Conservation (phyloP, 2,113 vertebrate species). For the Hyperopisus bebe region DNA sequence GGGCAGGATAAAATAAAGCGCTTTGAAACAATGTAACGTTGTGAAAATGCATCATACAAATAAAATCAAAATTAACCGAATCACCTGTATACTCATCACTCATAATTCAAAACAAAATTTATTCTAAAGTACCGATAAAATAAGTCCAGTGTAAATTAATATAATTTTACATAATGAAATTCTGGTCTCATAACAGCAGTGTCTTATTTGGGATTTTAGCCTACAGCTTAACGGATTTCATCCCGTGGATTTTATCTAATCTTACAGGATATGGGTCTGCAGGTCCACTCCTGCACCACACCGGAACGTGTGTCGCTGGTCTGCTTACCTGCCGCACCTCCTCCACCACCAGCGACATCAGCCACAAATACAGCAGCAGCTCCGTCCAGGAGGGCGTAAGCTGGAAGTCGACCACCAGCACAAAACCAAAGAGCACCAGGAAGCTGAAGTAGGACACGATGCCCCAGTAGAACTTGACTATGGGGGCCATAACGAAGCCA, state of each 20-base stretch:
- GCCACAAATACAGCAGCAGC: conserved; percentile 80
- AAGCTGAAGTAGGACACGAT: conserved; percentile 85
- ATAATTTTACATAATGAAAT: not conserved
- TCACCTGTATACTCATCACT: not conserved
- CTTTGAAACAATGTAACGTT: not conserved
- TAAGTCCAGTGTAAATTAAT: not conserved
- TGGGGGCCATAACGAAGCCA: conserved; percentile 68
- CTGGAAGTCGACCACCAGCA: conserved; percentile 91
- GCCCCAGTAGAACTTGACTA: conserved; percentile 87
- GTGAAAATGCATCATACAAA: not conserved
- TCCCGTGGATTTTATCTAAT: not conserved
- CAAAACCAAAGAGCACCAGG: conserved; percentile 80
- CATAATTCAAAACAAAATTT: not conserved
- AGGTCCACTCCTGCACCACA: not conserved
- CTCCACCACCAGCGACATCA: conserved; percentile 81
- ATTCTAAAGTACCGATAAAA: not conserved
- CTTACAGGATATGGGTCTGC: not conserved
- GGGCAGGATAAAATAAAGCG: not conserved
- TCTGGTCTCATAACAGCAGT: not conserved
- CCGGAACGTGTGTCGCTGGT: not conserved
- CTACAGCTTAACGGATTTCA: not conserved
- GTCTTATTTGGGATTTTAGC: not conserved
- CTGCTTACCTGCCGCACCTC: conserved; percentile 79
- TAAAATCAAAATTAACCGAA: not conserved
- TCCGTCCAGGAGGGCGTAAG: conserved; percentile 66